A percentile compares a stretch with the other conserved stretches of the same genome.
These are phyloP conservation scores for Sorex fumeus DNA, from an alignment of 2,113 vertebrate species.

Conservation along the genomic window DNA sequence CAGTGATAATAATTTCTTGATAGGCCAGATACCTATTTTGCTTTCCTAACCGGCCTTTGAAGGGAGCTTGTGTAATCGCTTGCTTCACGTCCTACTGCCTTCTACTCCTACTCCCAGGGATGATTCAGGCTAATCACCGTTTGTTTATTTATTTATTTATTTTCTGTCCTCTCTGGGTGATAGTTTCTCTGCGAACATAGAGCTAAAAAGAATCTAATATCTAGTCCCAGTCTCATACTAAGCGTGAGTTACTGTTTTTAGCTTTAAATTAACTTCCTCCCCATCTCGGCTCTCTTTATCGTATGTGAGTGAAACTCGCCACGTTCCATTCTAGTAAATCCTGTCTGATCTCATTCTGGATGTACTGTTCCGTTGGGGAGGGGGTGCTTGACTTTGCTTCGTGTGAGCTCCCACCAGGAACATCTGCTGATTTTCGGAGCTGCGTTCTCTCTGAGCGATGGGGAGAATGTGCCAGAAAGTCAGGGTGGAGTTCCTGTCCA, in stretches of 20 bases:
- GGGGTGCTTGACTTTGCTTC: constrained; percentile 32
- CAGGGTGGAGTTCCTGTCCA: constrained; percentile 54
- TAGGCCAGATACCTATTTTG: constrained; percentile 61
- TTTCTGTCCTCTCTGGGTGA: constrained; percentile 12
- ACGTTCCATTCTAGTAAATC: neutral
- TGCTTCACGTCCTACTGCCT: constrained; percentile 43
- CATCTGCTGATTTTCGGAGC: constrained; percentile 22
- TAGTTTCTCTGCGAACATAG: constrained; percentile 21
- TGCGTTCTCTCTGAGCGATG: constrained; percentile 49
- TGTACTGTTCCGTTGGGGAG: constrained; percentile 28
- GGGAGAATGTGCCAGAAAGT: constrained; percentile 60
- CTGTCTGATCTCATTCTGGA: constrained; percentile 38
- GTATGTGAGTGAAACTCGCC: constrained; percentile 40
- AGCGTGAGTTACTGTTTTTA: neutral
- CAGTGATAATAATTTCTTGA: constrained; percentile 56
- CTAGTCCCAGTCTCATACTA: neutral
- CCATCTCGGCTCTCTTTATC: neutral
- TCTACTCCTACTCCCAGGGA: constrained; percentile 1
- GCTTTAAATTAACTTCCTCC: neutral
- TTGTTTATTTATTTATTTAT: constrained; percentile 16
- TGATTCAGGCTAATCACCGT: constrained; percentile 54
- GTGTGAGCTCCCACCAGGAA: neutral
- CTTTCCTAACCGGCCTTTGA: constrained; percentile 76
- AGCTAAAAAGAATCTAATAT: neutral
- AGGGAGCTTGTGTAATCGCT: constrained; percentile 44